Conservation (phyloP, 2,888 invertebrate species). For the Drosophila stalkeri region DNA sequence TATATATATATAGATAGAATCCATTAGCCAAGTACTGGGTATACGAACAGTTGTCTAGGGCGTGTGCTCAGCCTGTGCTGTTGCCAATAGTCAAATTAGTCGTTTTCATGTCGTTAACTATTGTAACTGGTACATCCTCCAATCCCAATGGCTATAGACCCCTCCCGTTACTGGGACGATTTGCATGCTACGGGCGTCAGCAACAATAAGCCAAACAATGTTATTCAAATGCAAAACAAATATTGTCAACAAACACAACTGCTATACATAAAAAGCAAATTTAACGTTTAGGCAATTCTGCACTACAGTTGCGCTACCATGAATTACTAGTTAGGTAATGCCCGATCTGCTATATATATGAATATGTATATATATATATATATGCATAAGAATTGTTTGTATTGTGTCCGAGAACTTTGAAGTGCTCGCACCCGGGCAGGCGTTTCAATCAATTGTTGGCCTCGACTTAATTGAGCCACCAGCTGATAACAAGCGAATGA, state of each 20-base stretch:
- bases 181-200: slow-evolving; percentile 66
- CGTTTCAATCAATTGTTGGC: slow-evolving; percentile 31
- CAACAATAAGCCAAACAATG: slow-evolving; percentile 63
- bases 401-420: slow-evolving; percentile 17
- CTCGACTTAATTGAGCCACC: slow-evolving; percentile 50
- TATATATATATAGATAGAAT: background rate
- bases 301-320: slow-evolving; percentile 20
- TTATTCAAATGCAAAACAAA: slow-evolving; percentile 65
- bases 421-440: slow-evolving; percentile 8
- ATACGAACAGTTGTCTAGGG: slow-evolving; percentile 27
- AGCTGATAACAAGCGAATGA: slow-evolving; percentile 36
- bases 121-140: slow-evolving; percentile 77
- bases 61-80: slow-evolving; percentile 19
- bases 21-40: background rate
- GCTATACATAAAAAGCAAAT: slow-evolving; percentile 26
- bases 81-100: slow-evolving; percentile 72
- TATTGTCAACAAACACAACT: slow-evolving; percentile 61
- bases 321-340: slow-evolving; percentile 5
- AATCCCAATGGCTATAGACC: slow-evolving; percentile 10
- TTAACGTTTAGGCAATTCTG: slow-evolving; percentile 8
- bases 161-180: slow-evolving; percentile 26
- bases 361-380: background rate
- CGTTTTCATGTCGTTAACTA: slow-evolving; percentile 78
- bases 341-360: background rate
- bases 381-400: background rate